Conservation (phyloP, 2,113 vertebrate species). For the Speoplatyrhinus poulsoni region DNA sequence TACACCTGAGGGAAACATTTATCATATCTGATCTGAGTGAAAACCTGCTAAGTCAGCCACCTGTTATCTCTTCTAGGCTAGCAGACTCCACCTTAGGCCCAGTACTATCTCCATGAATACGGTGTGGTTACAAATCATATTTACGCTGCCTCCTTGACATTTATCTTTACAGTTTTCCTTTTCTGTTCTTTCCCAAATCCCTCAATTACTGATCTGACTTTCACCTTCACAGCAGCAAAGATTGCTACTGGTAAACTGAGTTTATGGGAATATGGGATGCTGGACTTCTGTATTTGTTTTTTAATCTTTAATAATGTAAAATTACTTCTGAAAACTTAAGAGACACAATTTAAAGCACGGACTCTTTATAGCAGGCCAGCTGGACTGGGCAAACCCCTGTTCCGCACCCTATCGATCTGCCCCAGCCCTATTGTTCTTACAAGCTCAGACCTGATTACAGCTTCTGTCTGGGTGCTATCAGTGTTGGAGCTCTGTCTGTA, state of each 20-base stretch:
- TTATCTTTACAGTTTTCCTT: not conserved
- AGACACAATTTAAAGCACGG: not conserved
- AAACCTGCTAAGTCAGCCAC: slow-evolving; percentile 51
- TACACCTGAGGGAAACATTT: slow-evolving; percentile 5
- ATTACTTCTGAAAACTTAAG: slow-evolving; percentile 7
- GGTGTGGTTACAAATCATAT: slow-evolving; percentile 21
- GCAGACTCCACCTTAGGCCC: slow-evolving; percentile 1
- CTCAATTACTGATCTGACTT: slow-evolving; percentile 10
- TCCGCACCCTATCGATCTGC: slow-evolving; percentile 4
- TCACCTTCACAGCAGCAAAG: not conserved
- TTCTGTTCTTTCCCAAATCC: not conserved
- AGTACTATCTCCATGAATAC: slow-evolving; percentile 12
- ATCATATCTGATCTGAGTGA: slow-evolving; percentile 17
- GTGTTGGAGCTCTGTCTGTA: slow-evolving; percentile 62
- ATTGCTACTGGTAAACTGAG: not conserved
- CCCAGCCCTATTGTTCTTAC: slow-evolving; percentile 15
- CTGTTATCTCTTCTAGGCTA: slow-evolving; percentile 34
- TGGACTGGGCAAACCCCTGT: not conserved
- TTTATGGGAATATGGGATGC: not conserved
- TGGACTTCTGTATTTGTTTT: not conserved
- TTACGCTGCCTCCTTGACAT: slow-evolving; percentile 12
- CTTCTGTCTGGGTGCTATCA: slow-evolving; percentile 32
- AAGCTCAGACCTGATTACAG: slow-evolving; percentile 56
- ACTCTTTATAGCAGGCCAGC: slow-evolving; percentile 4
- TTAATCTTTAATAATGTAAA: slow-evolving; percentile 1